phyloP scores from a whole-genome alignment of 2,797 vertebrate genomes.

The Adelosebastes latens region DNA sequence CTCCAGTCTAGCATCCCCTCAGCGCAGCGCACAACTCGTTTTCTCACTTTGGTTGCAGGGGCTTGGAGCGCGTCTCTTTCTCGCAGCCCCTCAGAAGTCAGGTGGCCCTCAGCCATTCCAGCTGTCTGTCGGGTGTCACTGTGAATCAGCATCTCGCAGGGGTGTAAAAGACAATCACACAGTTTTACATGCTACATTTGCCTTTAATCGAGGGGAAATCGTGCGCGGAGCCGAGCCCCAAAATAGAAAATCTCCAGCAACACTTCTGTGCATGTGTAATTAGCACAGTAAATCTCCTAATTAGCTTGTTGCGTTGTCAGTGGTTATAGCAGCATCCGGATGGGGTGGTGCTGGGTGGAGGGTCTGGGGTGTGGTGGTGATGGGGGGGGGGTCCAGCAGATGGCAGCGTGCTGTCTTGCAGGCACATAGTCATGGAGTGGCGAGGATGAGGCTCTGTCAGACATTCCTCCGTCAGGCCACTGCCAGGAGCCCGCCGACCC shows the following conservation, averaged over 20 bases:
- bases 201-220: slow-evolving; percentile 73
- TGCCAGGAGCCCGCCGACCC: slow-evolving; percentile 43
- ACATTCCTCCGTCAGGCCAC: slow-evolving; percentile 51
- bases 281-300: slow-evolving; percentile 74
- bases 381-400: slow-evolving; percentile 61
- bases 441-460: slow-evolving; percentile 65
- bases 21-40: slow-evolving; percentile 32
- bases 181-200: slow-evolving; percentile 82
- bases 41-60: slow-evolving; percentile 60
- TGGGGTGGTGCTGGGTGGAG: slow-evolving; percentile 19
- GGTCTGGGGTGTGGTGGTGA: slow-evolving; percentile 35
- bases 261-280: slow-evolving; percentile 72
- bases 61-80: slow-evolving; percentile 58
- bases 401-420: slow-evolving; percentile 69
- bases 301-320: slow-evolving; percentile 77
- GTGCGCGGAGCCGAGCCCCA: slow-evolving; percentile 48
- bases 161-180: slow-evolving; percentile 70
- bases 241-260: slow-evolving; percentile 66
- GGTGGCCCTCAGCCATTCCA: slow-evolving; percentile 80
- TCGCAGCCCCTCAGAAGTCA: slow-evolving; percentile 70
- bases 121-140: slow-evolving; percentile 82
- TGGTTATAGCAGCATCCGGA: slow-evolving; percentile 54
- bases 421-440: slow-evolving; percentile 45
- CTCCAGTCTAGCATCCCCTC: slow-evolving; percentile 61
- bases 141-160: slow-evolving; percentile 71